phyloP scores from a whole-genome alignment of 2,797 vertebrate species.

The Anas capensis region DNA sequence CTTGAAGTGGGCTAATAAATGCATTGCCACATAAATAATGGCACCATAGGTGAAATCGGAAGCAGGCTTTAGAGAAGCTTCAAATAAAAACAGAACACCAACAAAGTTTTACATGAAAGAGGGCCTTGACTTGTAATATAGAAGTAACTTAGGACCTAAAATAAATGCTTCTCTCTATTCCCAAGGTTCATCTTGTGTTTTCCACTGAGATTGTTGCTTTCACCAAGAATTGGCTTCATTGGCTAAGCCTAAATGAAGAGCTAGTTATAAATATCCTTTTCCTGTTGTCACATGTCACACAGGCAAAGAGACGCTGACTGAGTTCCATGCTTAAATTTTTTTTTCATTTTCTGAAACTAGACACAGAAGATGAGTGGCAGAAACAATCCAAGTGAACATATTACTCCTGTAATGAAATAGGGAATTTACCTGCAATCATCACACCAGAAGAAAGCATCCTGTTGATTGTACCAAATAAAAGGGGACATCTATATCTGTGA shows the following conservation, averaged over 20 bases:
- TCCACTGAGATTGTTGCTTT: background rate
- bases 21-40: background rate
- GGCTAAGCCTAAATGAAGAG: background rate
- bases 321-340: background rate
- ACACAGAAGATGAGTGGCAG: background rate
- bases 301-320: background rate
- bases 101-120: background rate
- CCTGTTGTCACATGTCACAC: background rate
- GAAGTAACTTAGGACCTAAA: background rate
- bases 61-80: background rate
- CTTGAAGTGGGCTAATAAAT: conserved; percentile 5
- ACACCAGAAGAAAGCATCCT: background rate
- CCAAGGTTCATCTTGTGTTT: background rate
- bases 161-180: background rate
- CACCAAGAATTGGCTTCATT: background rate
- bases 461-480: background rate
- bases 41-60: background rate
- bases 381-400: background rate
- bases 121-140: background rate
- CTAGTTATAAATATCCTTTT: background rate
- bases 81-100: background rate
- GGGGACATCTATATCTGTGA: background rate
- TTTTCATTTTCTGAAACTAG: background rate
- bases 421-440: too few species aligned
- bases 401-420: background rate